phyloP scores from a whole-genome alignment of 2,888 invertebrate genomes.

The Cerastis rubricosa region DNA sequence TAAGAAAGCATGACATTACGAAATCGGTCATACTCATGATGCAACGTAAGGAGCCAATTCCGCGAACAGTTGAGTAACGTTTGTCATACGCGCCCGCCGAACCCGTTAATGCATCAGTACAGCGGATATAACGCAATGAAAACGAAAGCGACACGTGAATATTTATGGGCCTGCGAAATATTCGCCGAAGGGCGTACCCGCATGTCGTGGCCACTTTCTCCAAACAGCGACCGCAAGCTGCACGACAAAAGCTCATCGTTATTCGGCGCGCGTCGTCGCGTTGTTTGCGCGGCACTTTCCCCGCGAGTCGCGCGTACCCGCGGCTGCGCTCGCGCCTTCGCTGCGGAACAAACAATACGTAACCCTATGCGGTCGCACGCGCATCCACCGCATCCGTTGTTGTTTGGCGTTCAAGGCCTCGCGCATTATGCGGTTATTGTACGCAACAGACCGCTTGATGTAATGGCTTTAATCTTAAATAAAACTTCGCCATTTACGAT shows the following conservation, averaged over 20 bases:
- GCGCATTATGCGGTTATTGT: conserved; percentile 70
- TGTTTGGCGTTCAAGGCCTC: conserved; percentile 78
- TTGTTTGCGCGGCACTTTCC: conserved; percentile 85
- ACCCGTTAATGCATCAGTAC: conserved; percentile 74
- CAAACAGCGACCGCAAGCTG: conserved; percentile 78
- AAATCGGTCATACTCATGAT: conserved; percentile 78
- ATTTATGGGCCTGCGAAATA: conserved; percentile 89
- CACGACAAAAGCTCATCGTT: conserved; percentile 88
- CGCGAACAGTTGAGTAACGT: conserved; percentile 84
- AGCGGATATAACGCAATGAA: conserved; percentile 85
- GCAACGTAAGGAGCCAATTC: conserved; percentile 78
- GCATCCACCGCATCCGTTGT: conserved; percentile 80
- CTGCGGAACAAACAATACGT: conserved; percentile 78
- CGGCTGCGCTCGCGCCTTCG: conserved; percentile 58
- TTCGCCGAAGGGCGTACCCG: conserved; percentile 90
- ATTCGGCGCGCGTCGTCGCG: conserved; percentile 82
- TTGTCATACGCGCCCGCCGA: conserved; percentile 79
- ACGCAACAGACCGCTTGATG: conserved; percentile 65
- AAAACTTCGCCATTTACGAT: conserved; percentile 57
- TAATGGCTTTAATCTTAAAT: conserved; percentile 68
- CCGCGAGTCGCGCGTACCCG: conserved; percentile 68
- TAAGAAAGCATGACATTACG: conserved; percentile 77
- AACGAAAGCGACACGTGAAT: conserved; percentile 87
- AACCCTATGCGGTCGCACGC: conserved; percentile 79
- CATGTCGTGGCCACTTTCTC: conserved; percentile 87